phyloP scores from a whole-genome alignment of 2,888 invertebrate genomes.

The Drosophila nigritarsus region DNA sequence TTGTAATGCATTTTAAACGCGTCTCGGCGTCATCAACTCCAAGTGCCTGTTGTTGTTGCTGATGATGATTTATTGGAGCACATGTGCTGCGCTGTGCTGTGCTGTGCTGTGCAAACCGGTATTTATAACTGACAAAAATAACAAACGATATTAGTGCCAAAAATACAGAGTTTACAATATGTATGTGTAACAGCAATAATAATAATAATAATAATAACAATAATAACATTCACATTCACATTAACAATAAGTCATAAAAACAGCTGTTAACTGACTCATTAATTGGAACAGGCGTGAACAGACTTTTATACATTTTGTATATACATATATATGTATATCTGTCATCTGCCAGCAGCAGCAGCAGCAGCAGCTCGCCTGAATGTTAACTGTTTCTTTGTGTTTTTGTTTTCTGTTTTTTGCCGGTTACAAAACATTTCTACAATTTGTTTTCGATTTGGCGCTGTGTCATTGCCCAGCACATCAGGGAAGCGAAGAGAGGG shows the following conservation, averaged over 20 bases:
- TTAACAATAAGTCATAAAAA: constrained; percentile 41
- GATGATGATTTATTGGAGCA: constrained; percentile 65
- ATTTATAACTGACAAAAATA: constrained; percentile 72
- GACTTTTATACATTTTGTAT: constrained; percentile 6
- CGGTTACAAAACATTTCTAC: constrained; percentile 74
- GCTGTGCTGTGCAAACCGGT: constrained; percentile 58
- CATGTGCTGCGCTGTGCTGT: constrained; percentile 11
- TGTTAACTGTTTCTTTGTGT: constrained; percentile 59
- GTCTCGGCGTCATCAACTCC: constrained; percentile 60
- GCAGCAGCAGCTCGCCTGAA: constrained; percentile 27
- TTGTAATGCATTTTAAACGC: constrained; percentile 77
- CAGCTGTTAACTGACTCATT: constrained; percentile 68
- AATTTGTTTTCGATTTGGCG: constrained; percentile 44
- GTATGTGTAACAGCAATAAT: constrained; percentile 18
- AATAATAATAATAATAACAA: constrained; percentile 10
- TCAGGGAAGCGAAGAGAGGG: no score
- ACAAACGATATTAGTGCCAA: constrained; percentile 73
- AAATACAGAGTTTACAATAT: constrained; percentile 30
- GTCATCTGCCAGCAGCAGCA: constrained; percentile 19
- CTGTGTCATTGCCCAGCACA: constrained; percentile 51
- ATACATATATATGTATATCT: constrained; percentile 13
- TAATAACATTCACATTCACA: neutral
- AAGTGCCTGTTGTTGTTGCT: constrained; percentile 29
- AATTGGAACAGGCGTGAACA: constrained; percentile 64
- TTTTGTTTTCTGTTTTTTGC: constrained; percentile 39